Percentiles rank a stretch among this genome's conserved stretches.
These are phyloP conservation scores for Mixornis gularis DNA, from an alignment of 2,113 vertebrate genomes.

Conservation along the genomic window DNA sequence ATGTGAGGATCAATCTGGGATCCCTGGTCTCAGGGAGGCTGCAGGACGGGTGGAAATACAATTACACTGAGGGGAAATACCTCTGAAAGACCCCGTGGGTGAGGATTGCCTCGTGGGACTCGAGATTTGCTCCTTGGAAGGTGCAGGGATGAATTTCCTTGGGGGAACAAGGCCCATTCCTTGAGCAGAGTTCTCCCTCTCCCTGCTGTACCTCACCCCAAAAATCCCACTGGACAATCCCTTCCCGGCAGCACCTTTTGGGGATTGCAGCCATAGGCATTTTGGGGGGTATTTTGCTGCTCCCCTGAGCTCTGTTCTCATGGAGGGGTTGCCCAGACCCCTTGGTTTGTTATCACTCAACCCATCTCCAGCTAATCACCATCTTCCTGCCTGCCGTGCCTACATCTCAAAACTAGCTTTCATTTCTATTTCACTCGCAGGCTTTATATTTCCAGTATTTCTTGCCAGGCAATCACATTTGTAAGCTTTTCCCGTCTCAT, in stretches of 20 bases:
- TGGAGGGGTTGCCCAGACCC: not conserved
- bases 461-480: too few species aligned
- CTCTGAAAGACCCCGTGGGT: rapidly evolving
- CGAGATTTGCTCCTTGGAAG: rapidly evolving
- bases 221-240: not conserved
- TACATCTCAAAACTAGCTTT: too few species aligned
- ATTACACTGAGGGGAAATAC: rapidly evolving
- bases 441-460: too few species aligned
- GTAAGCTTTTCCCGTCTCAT: too few species aligned
- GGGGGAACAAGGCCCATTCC: not conserved
- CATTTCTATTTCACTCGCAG: too few species aligned
- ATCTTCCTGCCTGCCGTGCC: too few species aligned
- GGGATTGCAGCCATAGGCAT: not conserved
- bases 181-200: not conserved
- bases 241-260: rapidly evolving
- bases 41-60: not conserved
- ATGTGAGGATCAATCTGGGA: rapidly evolving
- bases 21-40: not conserved
- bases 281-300: rapidly evolving
- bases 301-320: not conserved
- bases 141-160: too few species aligned
- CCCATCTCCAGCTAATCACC: too few species aligned
- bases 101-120: not conserved
- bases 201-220: not conserved
- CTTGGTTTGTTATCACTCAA: too few species aligned